A percentile compares a stretch with the other conserved stretches of the same genome.
Conservation (phyloP, 2,888 invertebrate genomes). For the Mythimna vitellina region DNA sequence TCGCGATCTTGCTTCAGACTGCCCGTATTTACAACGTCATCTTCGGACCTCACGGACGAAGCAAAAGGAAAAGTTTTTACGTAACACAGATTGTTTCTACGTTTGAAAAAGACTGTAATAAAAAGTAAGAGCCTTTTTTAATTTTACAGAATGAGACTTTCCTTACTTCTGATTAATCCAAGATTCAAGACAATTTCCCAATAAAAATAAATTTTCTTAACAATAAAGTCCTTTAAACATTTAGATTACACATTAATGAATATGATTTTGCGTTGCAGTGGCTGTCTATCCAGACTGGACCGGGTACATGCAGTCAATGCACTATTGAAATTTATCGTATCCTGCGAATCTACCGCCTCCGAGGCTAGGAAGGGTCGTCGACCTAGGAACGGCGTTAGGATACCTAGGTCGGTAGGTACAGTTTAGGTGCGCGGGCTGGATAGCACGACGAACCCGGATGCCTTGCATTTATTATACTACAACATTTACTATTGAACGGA, state of each 20-base stretch:
- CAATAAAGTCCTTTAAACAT: constrained; percentile 33
- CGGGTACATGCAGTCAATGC: constrained; percentile 84
- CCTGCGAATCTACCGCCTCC: constrained; percentile 87
- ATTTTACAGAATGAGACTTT: constrained; percentile 15
- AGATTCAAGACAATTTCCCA: neutral
- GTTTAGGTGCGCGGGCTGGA: constrained; percentile 77
- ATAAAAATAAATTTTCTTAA: neutral
- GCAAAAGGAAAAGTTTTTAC: constrained; percentile 44
- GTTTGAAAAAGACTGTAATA: constrained; percentile 21
- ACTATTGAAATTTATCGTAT: constrained; percentile 90
- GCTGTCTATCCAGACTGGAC: constrained; percentile 72
- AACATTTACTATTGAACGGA: constrained; percentile 57
- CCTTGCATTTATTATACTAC: constrained; percentile 70
- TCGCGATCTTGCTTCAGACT: constrained; percentile 49
- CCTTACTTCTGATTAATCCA: neutral
- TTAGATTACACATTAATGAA: constrained; percentile 54
- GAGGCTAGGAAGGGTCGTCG: constrained; percentile 82
- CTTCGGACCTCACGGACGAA: constrained; percentile 60
- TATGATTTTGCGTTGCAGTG: constrained; percentile 67
- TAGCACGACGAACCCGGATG: constrained; percentile 84
- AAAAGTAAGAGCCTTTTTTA: constrained; percentile 14
- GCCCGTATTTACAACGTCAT: constrained; percentile 60
- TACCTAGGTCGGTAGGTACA: constrained; percentile 78
- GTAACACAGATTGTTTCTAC: constrained; percentile 9
- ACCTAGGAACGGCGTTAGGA: constrained; percentile 86